Conservation (phyloP, 2,888 invertebrate species). For the Eurytoma californica region DNA sequence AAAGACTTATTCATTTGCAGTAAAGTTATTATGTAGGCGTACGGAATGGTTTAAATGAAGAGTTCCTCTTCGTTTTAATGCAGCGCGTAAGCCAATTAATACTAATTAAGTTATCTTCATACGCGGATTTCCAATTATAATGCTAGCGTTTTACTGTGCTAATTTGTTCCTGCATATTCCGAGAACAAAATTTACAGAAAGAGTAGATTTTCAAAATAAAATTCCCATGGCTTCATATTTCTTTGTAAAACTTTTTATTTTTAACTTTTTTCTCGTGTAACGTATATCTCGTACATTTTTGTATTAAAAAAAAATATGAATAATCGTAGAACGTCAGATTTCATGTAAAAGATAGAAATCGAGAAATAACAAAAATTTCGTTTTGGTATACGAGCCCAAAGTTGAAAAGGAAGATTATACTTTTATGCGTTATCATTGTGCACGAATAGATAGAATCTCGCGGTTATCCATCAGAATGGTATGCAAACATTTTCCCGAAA, state of each 20-base stretch:
- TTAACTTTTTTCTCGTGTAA: not conserved
- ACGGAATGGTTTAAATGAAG: not conserved
- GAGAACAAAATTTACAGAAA: not conserved
- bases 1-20: too few relatives aligned
- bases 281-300: too few relatives aligned
- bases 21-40: too few relatives aligned
- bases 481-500: slow-evolving; percentile 39
- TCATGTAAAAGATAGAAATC: too few relatives aligned
- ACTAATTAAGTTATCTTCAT: slow-evolving; percentile 19
- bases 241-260: slow-evolving; percentile 6
- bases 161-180: not conserved
- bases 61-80: not conserved
- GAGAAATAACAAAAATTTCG: too few relatives aligned
- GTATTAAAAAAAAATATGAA: too few relatives aligned
- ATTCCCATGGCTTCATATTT: slow-evolving; percentile 7
- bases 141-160: slow-evolving; percentile 13
- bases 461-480: slow-evolving; percentile 20
- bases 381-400: too few relatives aligned
- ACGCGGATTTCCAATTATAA: slow-evolving; percentile 15
- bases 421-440: slow-evolving; percentile 8
- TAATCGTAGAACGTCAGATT: too few relatives aligned
- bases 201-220: not conserved
- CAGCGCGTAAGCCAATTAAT: slow-evolving; percentile 19
- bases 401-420: slow-evolving; percentile 7
- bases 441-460: slow-evolving; percentile 10